These are phyloP conservation scores for Sitta europaea DNA, from an alignment of 2,113 vertebrate genomes.

Conservation along the genomic window DNA sequence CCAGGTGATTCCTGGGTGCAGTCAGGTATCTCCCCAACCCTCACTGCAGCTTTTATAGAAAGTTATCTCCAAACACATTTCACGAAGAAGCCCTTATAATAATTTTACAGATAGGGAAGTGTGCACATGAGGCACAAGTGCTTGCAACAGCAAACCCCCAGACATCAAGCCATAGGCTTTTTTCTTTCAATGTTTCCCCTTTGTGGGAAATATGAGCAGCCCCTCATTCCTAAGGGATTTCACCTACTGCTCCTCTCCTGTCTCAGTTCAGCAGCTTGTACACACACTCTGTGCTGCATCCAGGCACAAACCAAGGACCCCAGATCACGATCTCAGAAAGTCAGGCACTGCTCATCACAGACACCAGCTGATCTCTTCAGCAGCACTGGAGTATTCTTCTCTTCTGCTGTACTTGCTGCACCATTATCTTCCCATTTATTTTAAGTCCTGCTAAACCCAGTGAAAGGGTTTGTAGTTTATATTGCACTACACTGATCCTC, in stretches of 20 bases:
- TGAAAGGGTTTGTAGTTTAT: neutral
- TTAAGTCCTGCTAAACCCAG: neutral
- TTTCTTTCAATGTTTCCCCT: neutral
- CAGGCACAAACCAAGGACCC: slow-evolving; percentile 52
- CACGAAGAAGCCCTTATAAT: neutral
- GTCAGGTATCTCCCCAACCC: neutral
- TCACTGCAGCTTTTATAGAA: neutral
- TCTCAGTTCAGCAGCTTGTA: neutral
- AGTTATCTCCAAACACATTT: neutral
- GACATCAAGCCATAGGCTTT: neutral
- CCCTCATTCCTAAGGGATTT: neutral
- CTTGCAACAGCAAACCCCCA: neutral
- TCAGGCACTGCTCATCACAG: neutral
- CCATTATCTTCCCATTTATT: neutral
- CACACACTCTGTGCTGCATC: neutral
- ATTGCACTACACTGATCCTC: neutral
- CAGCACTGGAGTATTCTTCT: neutral
- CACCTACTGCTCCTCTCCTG: neutral
- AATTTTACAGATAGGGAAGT: neutral
- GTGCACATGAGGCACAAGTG: neutral
- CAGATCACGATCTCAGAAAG: slow-evolving; percentile 36
- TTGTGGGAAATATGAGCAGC: neutral
- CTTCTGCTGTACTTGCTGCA: neutral
- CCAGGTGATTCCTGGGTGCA: neutral
- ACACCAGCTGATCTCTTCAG: neutral